Conservation (phyloP, 1,140 invertebrate species). For the Mycetomoellerius zeteki region DNA sequence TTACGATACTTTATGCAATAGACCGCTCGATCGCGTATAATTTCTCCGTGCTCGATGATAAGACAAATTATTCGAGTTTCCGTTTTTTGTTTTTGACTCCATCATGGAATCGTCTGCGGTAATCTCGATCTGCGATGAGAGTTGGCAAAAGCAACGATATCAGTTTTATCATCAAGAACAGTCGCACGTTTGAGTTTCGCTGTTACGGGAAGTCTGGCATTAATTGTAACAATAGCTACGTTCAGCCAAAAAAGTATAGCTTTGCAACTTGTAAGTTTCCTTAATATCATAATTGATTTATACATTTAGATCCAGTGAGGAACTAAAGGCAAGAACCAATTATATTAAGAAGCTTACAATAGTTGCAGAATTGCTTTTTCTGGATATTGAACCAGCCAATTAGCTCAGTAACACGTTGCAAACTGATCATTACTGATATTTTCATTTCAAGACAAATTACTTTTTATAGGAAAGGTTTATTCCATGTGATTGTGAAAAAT, state of each 20-base stretch:
- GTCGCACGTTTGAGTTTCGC: background rate
- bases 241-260: no score
- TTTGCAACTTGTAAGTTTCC: no score
- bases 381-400: no score
- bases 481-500: background rate
- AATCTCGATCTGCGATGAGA: constrained; percentile 61
- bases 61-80: background rate
- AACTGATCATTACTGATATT: constrained; percentile 5
- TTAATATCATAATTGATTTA: no score
- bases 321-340: no score
- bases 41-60: constrained; percentile 8
- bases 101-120: constrained; percentile 43
- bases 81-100: constrained; percentile 20
- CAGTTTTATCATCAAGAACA: background rate
- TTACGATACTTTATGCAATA: constrained; percentile 35
- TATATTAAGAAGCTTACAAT: no score
- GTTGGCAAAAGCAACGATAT: constrained; percentile 50
- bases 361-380: no score
- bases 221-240: background rate
- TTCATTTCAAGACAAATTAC: background rate
- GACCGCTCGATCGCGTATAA: constrained; percentile 24
- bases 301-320: no score
- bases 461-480: constrained; percentile 13
- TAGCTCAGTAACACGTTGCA: background rate
- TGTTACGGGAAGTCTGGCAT: background rate